These are phyloP conservation scores for Muscicapa comitata DNA, from an alignment of 2,797 vertebrate genomes.

Conservation along the genomic window DNA sequence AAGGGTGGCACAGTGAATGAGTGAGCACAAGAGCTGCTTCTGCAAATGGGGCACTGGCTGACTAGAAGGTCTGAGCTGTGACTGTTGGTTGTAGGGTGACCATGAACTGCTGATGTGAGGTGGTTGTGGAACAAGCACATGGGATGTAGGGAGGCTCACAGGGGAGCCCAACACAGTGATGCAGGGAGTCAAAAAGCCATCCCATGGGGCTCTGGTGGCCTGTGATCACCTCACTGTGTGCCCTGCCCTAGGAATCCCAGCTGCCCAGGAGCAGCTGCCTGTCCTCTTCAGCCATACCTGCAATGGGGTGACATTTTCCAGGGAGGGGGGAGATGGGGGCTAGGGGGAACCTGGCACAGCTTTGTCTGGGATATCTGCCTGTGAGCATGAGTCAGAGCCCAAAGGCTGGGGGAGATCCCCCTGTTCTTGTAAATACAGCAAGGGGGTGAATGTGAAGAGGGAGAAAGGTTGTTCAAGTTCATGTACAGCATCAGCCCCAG, in stretches of 20 bases:
- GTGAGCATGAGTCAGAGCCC: not conserved
- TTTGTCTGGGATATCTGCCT: not conserved
- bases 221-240: not conserved
- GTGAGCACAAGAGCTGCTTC: not conserved
- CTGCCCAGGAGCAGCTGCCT: not conserved
- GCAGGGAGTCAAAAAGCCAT: not conserved
- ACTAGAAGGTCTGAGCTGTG: not conserved
- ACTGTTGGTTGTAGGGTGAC: not conserved
- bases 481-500: fast-evolving
- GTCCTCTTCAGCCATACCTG: not conserved
- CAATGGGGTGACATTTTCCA: not conserved
- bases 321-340: not conserved
- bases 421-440: not conserved
- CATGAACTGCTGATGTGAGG: not conserved
- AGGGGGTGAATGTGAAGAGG: not conserved
- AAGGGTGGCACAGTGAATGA: not conserved
- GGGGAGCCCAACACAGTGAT: fast-evolving
- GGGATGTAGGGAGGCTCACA: not conserved
- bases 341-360: too few species aligned
- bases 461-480: not conserved
- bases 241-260: not conserved
- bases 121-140: not conserved
- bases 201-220: not conserved
- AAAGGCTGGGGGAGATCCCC: not conserved
- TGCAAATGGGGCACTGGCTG: not conserved